Evolutionary conservation across 2,797 vertebrate genomes (phyloP), one percentile per base, ranked within the genome.

Genomic region (Neosilurus hyrtlii): DNA sequence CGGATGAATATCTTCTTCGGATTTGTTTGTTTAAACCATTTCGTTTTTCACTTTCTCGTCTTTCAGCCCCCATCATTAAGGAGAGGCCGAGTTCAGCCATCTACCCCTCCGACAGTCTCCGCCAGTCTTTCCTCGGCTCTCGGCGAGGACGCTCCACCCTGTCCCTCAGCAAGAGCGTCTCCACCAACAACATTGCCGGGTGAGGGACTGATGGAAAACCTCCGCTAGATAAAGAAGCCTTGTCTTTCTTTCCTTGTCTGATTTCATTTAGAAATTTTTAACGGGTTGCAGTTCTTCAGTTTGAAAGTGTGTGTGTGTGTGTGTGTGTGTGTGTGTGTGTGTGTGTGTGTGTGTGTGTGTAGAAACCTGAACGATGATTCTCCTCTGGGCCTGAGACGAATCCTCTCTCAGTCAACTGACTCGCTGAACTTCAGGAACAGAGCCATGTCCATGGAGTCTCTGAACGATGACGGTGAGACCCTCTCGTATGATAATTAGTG

Each of bases 121-220:
- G 96, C 0, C 96, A 96, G 86, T 94, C 96, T 1, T 90, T 97
- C 72, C 93, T 97, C n/a, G 96, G 96, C 0, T 93, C 96, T 0
- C 95, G 96, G 2, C 93, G 96, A 0, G 93, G 94, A 24, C 95
- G 96, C 0, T 94, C 96, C 8, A 89, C 93, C 8, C 85, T 97
- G 0, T 95, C 95, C 2, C 92, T 98, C 37, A 96, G 96, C 89
- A 98, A 97, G 90, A 97, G 97, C 0, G 96, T 97, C 85, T 97
- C 97, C 85, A 97, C 96, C 76, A 97, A 96, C 90, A 97, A 98
- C 90, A 97, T 98, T 16, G 93, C 95, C 0, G 97, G 96, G 97
- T 97, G 86, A 95, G 93, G 3, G 65, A 52, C 22, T n/a, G 22
- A 26, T 6, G 5, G 5, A 70, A 20, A 78, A 62, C 37, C 43